phyloP scores from a whole-genome alignment of 2,797 vertebrate genomes.

The Limosa lapponica region DNA sequence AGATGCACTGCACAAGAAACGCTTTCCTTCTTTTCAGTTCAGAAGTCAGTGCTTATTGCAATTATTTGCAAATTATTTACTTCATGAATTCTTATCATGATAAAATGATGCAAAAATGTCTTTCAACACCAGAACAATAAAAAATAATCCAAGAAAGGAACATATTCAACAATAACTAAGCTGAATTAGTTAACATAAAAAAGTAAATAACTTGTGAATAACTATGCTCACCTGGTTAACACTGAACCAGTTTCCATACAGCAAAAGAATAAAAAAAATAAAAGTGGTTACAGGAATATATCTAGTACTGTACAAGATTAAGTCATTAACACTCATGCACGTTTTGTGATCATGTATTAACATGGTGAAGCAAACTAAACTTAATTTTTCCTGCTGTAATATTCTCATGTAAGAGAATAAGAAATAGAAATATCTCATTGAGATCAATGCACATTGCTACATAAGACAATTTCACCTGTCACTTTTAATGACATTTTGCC shows the following conservation, averaged over 20 bases:
- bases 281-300: constrained; percentile 96
- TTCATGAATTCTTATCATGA: constrained; percentile 87
- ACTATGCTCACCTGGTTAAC: constrained; percentile 85
- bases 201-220: constrained; percentile 89
- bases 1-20: constrained; percentile 87
- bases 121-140: constrained; percentile 83
- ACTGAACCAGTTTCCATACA: constrained; percentile 86
- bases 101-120: constrained; percentile 83
- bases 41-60: constrained; percentile 89
- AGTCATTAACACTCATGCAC: constrained; percentile 95
- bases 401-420: constrained; percentile 99
- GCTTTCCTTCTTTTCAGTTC: constrained; percentile 89
- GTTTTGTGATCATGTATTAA: constrained; percentile 97
- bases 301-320: constrained; percentile 92
- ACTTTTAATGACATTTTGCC: constrained; percentile 89
- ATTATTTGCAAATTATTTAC: constrained; percentile 85
- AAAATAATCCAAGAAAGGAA: constrained; percentile 83
- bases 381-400: constrained; percentile 91
- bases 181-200: constrained; percentile 92
- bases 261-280: constrained; percentile 85
- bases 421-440: constrained; percentile 99
- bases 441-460: constrained; percentile 99
- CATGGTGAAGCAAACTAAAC: constrained; percentile 94
- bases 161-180: constrained; percentile 92
- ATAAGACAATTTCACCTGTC: constrained; percentile 97